Evolutionary conservation across 2,797 vertebrate genomes (phyloP).

Genomic region (Cirrhinus mrigala): DNA sequence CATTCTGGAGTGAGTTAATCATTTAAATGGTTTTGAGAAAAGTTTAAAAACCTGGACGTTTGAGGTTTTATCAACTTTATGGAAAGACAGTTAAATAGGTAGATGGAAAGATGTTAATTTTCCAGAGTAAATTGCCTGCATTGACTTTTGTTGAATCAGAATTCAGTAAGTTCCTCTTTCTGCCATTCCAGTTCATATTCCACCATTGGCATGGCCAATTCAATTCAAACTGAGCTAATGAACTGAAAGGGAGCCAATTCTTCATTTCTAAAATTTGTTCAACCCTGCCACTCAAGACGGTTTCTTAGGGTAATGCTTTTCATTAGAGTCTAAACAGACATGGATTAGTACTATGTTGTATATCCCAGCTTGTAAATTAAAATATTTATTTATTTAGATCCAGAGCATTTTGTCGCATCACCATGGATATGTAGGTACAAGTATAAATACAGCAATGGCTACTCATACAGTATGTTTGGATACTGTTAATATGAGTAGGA

Average conservation of each 20-base stretch:
- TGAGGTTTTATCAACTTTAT: too few relatives aligned
- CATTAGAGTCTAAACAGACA: neutral
- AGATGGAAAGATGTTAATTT: too few relatives aligned
- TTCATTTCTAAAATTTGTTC: neutral
- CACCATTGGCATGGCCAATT: neutral
- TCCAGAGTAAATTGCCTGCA: too few relatives aligned
- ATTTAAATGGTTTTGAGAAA: too few relatives aligned
- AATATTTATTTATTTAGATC: too few relatives aligned
- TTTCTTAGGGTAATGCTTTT: neutral
- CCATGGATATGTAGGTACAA: neutral
- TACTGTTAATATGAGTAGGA: constrained; percentile 35
- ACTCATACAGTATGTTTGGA: constrained; percentile 25
- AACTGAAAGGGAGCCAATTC: neutral
- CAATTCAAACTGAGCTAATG: neutral
- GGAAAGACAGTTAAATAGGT: too few relatives aligned
- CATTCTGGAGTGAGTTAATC: too few relatives aligned
- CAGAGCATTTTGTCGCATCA: neutral
- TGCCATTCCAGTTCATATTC: neutral
- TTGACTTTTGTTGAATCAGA: too few relatives aligned
- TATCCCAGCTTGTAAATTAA: neutral
- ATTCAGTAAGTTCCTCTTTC: neutral
- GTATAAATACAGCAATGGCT: constrained; percentile 18
- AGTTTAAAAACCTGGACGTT: too few relatives aligned
- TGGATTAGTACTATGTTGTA: neutral
- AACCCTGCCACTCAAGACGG: neutral